Percentiles rank a stretch among this genome's conserved stretches.
phyloP scores from a whole-genome alignment of 2,888 invertebrate genomes.

The Galeopsomyia nigrocyanea region DNA sequence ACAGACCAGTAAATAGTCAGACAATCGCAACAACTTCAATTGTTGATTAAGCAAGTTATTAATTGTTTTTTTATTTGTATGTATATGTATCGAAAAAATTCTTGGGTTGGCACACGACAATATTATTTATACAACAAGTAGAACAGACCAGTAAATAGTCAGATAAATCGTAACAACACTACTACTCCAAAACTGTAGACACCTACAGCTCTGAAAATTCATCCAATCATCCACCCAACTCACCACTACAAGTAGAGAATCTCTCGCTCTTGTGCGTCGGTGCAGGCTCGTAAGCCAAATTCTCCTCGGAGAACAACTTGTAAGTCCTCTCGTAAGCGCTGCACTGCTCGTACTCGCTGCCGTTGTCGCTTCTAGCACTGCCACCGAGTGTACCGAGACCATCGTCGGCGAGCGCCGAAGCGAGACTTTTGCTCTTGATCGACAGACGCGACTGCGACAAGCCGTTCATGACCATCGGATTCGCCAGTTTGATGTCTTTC shows the following conservation, averaged over 20 bases:
- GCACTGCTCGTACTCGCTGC: slow-evolving; percentile 62
- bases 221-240: slow-evolving; percentile 51
- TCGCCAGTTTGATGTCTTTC: slow-evolving; percentile 74
- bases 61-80: too few relatives aligned
- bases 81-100: too few relatives aligned
- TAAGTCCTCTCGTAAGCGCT: slow-evolving; percentile 62
- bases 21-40: too few relatives aligned
- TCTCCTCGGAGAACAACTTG: slow-evolving; percentile 61
- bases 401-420: slow-evolving; percentile 64
- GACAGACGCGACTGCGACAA: slow-evolving; percentile 71
- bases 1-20: too few relatives aligned
- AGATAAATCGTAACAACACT: too few relatives aligned
- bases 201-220: too few relatives aligned
- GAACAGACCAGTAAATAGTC: too few relatives aligned
- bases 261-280: slow-evolving; percentile 55
- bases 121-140: too few relatives aligned
- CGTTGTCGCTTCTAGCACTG: slow-evolving; percentile 69
- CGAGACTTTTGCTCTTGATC: slow-evolving; percentile 66
- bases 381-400: slow-evolving; percentile 62
- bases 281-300: slow-evolving; percentile 52
- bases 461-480: slow-evolving; percentile 73
- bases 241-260: slow-evolving; percentile 71
- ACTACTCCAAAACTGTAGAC: too few relatives aligned
- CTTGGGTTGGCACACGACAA: too few relatives aligned
- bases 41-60: too few relatives aligned